Conservation (phyloP, 2,888 invertebrate species). For the Rhabditophanes sp. region DNA sequence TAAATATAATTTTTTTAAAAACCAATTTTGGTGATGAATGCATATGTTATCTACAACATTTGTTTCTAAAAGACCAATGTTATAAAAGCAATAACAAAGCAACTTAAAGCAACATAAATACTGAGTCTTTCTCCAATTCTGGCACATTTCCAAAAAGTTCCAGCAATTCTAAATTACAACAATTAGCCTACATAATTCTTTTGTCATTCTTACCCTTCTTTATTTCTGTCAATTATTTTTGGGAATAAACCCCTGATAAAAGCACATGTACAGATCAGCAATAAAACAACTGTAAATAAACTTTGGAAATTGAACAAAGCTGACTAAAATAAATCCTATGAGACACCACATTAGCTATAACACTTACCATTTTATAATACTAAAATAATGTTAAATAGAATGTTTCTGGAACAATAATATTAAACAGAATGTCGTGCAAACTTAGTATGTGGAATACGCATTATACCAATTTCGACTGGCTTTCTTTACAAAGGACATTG, state of each 20-base stretch:
- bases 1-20: no score
- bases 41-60: no score
- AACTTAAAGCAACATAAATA: conserved; percentile 76
- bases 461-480: no score
- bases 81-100: conserved; percentile 77
- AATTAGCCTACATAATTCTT: neutral
- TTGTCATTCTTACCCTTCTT: conserved; percentile 60
- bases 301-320: conserved; percentile 98
- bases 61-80: conserved; percentile 57
- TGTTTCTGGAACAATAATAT: no score
- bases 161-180: conserved; percentile 58
- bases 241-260: conserved; percentile 80
- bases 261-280: conserved; percentile 91
- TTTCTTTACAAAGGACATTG: no score
- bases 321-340: conserved; percentile 71
- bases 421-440: no score
- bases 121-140: conserved; percentile 93
- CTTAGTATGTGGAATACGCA: no score
- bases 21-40: neutral
- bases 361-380: no score
- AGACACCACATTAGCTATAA: no score
- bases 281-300: conserved; percentile 73
- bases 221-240: conserved; percentile 76
- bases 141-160: conserved; percentile 95
- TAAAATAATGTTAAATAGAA: no score